phyloP scores from a whole-genome alignment of 2,113 vertebrate genomes.

The Tenrec ecaudatus region DNA sequence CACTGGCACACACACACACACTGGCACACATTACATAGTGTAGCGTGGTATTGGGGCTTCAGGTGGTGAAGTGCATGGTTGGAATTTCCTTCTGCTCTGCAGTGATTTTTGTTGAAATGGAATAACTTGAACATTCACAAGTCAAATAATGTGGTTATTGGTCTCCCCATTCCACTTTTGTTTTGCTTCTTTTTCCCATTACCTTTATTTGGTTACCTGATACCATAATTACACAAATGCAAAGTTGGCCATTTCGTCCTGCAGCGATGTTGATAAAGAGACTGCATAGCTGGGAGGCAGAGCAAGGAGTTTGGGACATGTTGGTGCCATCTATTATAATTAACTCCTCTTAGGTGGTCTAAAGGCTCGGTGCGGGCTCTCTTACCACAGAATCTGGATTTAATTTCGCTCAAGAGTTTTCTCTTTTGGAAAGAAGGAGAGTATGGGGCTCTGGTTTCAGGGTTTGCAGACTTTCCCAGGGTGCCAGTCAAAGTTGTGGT shows the following conservation, averaged over 20 bases:
- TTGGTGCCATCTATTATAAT: slow-evolving; percentile 50
- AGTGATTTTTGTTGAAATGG: slow-evolving; percentile 32
- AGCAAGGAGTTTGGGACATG: slow-evolving; percentile 39
- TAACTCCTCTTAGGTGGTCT: slow-evolving; percentile 37
- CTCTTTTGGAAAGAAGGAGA: slow-evolving; percentile 17
- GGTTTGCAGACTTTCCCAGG: slow-evolving; percentile 4
- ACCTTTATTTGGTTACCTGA: slow-evolving; percentile 38
- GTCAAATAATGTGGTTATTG: slow-evolving; percentile 2
- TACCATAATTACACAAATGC: slow-evolving; percentile 26
- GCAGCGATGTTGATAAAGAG: slow-evolving; percentile 43
- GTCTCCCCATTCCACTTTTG: not conserved
- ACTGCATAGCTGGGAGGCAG: slow-evolving; percentile 11
- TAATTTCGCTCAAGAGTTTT: slow-evolving; percentile 40
- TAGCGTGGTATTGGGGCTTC: slow-evolving; percentile 23
- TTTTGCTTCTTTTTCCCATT: slow-evolving; percentile 36
- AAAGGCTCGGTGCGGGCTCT: slow-evolving; percentile 10
- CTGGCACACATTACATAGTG: slow-evolving; percentile 43
- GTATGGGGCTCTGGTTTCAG: slow-evolving; percentile 54
- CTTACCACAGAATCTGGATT: slow-evolving; percentile 50
- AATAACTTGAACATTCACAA: slow-evolving; percentile 15
- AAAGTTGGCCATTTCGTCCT: slow-evolving; percentile 19
- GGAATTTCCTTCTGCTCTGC: not conserved
- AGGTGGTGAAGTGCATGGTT: slow-evolving; percentile 7
- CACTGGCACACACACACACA: too few relatives aligned
- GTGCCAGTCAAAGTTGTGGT: slow-evolving; percentile 20